Conservation (phyloP, 2,113 vertebrate species). For the Malurus alboscapulatus region DNA sequence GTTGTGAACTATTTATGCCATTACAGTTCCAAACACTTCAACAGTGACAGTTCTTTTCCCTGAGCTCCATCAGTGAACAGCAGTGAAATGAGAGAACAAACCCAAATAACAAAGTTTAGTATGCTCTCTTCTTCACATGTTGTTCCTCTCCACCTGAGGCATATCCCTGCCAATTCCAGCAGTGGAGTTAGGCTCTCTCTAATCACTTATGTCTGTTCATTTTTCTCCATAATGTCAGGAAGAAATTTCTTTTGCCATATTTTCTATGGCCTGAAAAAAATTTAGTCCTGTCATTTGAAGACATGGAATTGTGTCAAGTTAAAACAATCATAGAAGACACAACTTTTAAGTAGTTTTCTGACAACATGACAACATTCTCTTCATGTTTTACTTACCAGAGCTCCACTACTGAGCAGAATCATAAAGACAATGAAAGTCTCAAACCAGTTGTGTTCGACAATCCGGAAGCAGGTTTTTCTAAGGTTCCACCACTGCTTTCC, state of each 20-base stretch:
- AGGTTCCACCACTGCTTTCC: constrained; percentile 95
- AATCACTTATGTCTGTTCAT: not conserved
- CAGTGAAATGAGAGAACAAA: not conserved
- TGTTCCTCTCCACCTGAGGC: not conserved
- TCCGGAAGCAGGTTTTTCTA: constrained; percentile 91
- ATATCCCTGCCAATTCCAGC: not conserved
- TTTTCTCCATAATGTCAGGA: not conserved
- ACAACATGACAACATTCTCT: not conserved
- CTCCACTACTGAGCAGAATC: constrained; percentile 97
- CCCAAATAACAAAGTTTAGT: not conserved
- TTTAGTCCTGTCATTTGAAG: not conserved
- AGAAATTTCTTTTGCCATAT: not conserved
- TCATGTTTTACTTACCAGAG: constrained; percentile 83
- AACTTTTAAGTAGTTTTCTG: not conserved
- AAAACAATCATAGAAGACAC: not conserved
- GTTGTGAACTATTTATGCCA: not conserved
- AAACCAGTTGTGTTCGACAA: constrained; percentile 98
- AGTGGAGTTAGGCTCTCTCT: not conserved
- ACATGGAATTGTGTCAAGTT: not conserved
- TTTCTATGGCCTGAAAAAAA: not conserved
- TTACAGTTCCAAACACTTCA: not conserved
- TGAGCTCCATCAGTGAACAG: not conserved
- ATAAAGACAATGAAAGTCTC: constrained; percentile 98
- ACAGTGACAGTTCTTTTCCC: not conserved
- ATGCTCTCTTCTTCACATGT: not conserved